Evolutionary conservation across 2,797 vertebrate species (phyloP).

Genomic region (Cynodonichthys magdalenae): DNA sequence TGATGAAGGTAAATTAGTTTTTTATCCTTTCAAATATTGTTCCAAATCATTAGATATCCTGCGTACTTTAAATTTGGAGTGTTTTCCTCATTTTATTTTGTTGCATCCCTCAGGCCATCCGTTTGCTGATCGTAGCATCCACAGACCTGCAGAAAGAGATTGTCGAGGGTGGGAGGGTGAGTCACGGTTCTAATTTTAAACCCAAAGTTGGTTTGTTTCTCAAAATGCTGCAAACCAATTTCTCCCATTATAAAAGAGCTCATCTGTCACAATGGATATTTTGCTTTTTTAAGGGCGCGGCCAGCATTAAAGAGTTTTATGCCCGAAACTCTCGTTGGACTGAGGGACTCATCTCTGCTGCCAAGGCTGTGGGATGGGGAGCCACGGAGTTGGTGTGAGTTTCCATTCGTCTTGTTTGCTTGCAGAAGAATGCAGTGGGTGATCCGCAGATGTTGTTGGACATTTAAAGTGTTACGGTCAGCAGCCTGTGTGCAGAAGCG

Average conservation of each 20-base stretch:
- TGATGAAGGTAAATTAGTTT: conserved; percentile 92
- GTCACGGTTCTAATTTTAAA: conserved; percentile 51
- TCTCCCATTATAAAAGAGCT: conserved; percentile 21
- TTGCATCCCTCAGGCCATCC: conserved; percentile 86
- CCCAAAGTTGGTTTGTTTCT: conserved; percentile 19
- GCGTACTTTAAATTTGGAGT: background rate
- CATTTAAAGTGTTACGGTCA: no score
- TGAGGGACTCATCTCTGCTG: conserved; percentile 96
- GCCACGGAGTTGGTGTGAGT: conserved; percentile 98
- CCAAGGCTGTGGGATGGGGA: conserved; percentile 98
- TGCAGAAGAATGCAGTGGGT: background rate
- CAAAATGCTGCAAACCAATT: conserved; percentile 1
- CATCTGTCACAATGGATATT: conserved; percentile 22
- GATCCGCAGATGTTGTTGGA: background rate
- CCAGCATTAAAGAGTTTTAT: conserved; percentile 93
- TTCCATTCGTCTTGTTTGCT: background rate
- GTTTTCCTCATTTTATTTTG: conserved; percentile 1
- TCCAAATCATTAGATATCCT: background rate
- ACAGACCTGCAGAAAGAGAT: conserved; percentile 97
- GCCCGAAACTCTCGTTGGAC: conserved; percentile 98
- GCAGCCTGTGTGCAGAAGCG: background rate
- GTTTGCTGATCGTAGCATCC: conserved; percentile 88
- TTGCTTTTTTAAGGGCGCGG: conserved; percentile 85
- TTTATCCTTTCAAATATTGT: background rate
- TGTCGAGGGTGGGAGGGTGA: conserved; percentile 92